A percentile compares a stretch with the other conserved stretches of the same genome.
phyloP scores from a whole-genome alignment of 2,888 invertebrate species.

The Coenonympha glycerion region DNA sequence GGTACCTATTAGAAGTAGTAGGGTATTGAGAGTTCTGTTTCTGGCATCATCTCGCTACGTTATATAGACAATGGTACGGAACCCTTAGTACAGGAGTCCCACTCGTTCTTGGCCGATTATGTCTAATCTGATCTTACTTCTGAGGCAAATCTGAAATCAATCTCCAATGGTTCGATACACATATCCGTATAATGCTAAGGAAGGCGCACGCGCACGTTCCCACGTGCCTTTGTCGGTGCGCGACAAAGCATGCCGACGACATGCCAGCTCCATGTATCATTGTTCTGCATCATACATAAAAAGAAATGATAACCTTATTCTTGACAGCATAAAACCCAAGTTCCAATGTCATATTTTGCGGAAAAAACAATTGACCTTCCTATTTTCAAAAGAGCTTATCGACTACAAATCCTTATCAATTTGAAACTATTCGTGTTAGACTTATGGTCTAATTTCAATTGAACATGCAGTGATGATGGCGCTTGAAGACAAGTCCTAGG shows the following conservation, averaged over 20 bases:
- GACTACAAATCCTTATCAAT: slow-evolving; percentile 13
- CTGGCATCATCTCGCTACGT: no score
- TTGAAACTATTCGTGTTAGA: slow-evolving; percentile 10
- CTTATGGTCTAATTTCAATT: not conserved
- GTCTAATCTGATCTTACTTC: no score
- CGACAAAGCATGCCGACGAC: slow-evolving; percentile 71
- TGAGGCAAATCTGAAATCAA: slow-evolving; percentile 51
- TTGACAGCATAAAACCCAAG: slow-evolving; percentile 29
- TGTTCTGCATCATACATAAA: slow-evolving; percentile 13
- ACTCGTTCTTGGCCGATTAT: no score
- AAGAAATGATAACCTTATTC: slow-evolving; percentile 35
- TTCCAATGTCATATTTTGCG: slow-evolving; percentile 18
- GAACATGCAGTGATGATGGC: slow-evolving; percentile 35
- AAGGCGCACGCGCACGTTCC: slow-evolving; percentile 69
- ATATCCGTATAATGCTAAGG: slow-evolving; percentile 43
- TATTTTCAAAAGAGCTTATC: slow-evolving; percentile 33
- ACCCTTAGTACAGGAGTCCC: not conserved
- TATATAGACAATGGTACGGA: no score
- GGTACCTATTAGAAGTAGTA: no score
- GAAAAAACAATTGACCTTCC: slow-evolving; percentile 45
- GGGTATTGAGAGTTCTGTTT: no score
- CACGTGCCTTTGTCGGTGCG: slow-evolving; percentile 72
- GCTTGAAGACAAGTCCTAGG: slow-evolving; percentile 34
- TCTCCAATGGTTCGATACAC: slow-evolving; percentile 53
- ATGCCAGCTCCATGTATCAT: slow-evolving; percentile 47